Base-by-base conservation (phyloP, 2,888 invertebrate species). In the Acanthosoma haemorrhoidale region DNA sequence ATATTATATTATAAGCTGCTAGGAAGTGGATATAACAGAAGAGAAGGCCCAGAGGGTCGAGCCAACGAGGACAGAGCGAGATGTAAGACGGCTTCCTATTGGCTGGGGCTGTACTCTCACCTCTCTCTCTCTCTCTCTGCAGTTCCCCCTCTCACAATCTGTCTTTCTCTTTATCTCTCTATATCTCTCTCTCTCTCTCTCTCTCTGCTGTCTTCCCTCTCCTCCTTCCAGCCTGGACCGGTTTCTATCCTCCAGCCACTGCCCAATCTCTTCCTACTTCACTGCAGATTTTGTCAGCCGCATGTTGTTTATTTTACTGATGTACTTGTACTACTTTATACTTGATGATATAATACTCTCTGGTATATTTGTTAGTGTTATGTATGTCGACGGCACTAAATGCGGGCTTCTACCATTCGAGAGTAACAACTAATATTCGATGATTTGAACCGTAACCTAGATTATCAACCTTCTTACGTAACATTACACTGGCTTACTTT, bases 41-140 rank as follows among this genome's bases (percentile, higher is more conserved):
- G 51, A 51, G 51, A 25, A 25, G 13, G 25, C n/a, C 25, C n/a
- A n/a, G n/a, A n/a, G n/a, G n/a, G n/a, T n/a, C n/a, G 25, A 51
- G n/a, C 51, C 51, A 51, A 51, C 51, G 51, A 25, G 51, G 51
- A 51, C 51, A 51, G 4, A 9, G 16, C n/a, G 51, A 11, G 1
- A 16, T 25, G n/a, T 1, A 25, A 51, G 51, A 25, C 21, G 51
- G 51, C 51, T 64, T 39, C 38, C 29, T 9, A 64, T 29, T 64
- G 29, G 36, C 41, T 64, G 16, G 11, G n/a, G 18, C 15, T 39
- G 38, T 39, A 39, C 39, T 39, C 41, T 39, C 36, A 34, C 38
- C 38, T 59, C 59, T 68, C 58, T 25, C 16, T 68, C 68, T 59
- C 58, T 58, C 18, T 58, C 68, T 68, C 58, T 36, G 9, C 3